phyloP scores from a whole-genome alignment of 1,140 invertebrate genomes.

The Drosophila hydei region DNA sequence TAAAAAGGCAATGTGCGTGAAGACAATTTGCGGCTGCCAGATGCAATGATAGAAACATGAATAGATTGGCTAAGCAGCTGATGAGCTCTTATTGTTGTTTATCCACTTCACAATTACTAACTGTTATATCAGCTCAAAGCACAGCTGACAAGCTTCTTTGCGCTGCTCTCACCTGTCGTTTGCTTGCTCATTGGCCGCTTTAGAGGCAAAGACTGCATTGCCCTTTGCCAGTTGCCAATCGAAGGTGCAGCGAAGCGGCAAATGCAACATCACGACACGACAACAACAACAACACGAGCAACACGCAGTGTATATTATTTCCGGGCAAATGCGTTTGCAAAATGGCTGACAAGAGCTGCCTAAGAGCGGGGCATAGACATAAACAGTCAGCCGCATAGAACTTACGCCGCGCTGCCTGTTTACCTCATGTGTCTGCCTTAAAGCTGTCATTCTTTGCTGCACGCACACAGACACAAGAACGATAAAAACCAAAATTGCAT shows the following conservation, averaged over 20 bases:
- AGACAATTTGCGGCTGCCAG: conserved; percentile 10
- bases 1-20: conserved; percentile 36
- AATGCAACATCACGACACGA: conserved; percentile 77
- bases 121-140: not conserved
- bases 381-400: conserved; percentile 4
- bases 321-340: conserved; percentile 73
- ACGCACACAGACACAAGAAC: conserved; percentile 35
- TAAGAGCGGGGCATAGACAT: conserved; percentile 24
- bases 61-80: not conserved
- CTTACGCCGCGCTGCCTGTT: not conserved
- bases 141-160: conserved; percentile 29
- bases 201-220: conserved; percentile 67
- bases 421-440: not conserved
- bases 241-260: conserved; percentile 72
- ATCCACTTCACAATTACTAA: not conserved
- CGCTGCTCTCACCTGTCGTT: conserved; percentile 14
- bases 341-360: conserved; percentile 17
- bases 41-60: too few relatives aligned
- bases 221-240: conserved; percentile 68
- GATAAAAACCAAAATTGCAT: conserved; percentile 54
- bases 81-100: too few relatives aligned
- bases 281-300: conserved; percentile 26
- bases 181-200: conserved; percentile 64
- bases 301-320: conserved; percentile 63
- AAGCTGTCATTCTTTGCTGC: conserved; percentile 13